Evolutionary conservation across 2,113 vertebrate species (phyloP).

Genomic region (Oryzias melastigma): DNA sequence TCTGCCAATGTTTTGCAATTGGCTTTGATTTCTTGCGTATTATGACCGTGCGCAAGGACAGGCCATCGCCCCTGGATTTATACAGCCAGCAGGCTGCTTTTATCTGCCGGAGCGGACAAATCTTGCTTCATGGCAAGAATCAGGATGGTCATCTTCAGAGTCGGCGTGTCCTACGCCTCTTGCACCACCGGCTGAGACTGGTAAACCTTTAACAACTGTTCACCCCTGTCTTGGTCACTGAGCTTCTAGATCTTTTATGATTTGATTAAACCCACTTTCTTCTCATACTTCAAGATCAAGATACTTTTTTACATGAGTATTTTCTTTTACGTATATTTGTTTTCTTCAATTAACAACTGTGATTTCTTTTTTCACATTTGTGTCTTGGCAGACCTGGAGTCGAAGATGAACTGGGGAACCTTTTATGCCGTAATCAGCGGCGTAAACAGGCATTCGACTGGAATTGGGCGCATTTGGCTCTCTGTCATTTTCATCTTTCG

Average conservation of each 20-base stretch:
- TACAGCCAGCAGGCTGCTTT: conserved; percentile 49
- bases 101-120: conserved; percentile 47
- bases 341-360: neutral
- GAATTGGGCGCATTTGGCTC: conserved; percentile 95
- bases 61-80: conserved; percentile 75
- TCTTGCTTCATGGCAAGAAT: conserved; percentile 52
- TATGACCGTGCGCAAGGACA: conserved; percentile 61
- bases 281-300: no score
- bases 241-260: no score
- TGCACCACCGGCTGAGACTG: conserved; percentile 70
- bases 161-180: conserved; percentile 63
- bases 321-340: no score
- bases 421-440: conserved; percentile 95
- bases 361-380: neutral
- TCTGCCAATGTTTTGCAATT: conserved; percentile 70
- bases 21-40: conserved; percentile 66
- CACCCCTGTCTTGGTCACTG: no score
- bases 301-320: no score
- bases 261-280: no score
- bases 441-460: conserved; percentile 95
- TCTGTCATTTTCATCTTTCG: conserved; percentile 98
- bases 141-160: conserved; percentile 67
- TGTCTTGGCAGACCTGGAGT: conserved; percentile 81
- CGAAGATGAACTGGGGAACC: conserved; percentile 94
- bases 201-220: conserved; percentile 59